These are phyloP conservation scores for Dolomedes plantarius DNA, from an alignment of 2,888 invertebrate genomes.

Conservation along the genomic window DNA sequence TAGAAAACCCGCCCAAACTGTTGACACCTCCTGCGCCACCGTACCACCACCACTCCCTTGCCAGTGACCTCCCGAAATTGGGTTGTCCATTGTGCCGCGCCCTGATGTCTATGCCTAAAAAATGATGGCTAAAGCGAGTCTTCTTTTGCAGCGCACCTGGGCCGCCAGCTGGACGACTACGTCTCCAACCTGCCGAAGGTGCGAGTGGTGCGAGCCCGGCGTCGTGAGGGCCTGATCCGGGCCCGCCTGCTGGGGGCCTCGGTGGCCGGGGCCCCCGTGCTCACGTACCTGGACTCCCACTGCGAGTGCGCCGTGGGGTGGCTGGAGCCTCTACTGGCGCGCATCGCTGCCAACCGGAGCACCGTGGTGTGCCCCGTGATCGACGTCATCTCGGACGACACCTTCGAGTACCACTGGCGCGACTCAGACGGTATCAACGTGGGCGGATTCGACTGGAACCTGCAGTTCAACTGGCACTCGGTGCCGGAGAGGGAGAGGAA, in stretches of 20 bases:
- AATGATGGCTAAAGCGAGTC: no score
- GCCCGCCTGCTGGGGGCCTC: constrained; percentile 93
- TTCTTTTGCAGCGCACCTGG: constrained; percentile 86
- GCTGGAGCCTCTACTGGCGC: constrained; percentile 93
- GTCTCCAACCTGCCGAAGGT: constrained; percentile 94
- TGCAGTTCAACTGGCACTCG: constrained; percentile 98
- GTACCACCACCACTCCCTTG: no score
- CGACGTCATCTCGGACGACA: constrained; percentile 95
- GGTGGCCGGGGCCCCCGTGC: constrained; percentile 88
- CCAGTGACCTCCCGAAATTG: no score
- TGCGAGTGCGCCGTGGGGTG: constrained; percentile 97
- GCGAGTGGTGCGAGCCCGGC: constrained; percentile 90
- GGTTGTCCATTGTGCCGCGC: no score
- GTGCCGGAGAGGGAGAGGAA: constrained; percentile 93
- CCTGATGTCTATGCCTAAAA: no score
- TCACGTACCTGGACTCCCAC: constrained; percentile 98
- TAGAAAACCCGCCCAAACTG: no score
- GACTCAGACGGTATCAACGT: constrained; percentile 80
- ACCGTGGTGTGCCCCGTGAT: constrained; percentile 97
- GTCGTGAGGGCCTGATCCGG: constrained; percentile 95
- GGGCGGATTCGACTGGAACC: constrained; percentile 82
- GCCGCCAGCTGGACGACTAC: constrained; percentile 94
- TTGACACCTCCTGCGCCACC: no score
- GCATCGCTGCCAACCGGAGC: constrained; percentile 89
- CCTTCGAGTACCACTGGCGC: constrained; percentile 88